Evolutionary conservation across 2,113 vertebrate species (phyloP).

Genomic region (Mionectes macconnelli): DNA sequence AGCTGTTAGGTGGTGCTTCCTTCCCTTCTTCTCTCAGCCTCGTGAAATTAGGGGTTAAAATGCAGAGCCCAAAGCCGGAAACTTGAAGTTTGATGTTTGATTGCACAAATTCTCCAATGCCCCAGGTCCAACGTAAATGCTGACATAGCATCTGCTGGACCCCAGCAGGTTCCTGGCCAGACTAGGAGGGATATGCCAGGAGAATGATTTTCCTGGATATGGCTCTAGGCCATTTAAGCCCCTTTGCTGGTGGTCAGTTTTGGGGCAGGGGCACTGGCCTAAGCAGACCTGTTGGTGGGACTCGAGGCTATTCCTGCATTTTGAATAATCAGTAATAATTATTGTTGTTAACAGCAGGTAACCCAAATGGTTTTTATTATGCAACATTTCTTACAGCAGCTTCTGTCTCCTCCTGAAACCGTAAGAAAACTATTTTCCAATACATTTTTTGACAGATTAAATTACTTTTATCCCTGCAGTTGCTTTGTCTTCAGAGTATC

Average conservation of each 20-base stretch:
- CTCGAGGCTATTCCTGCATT: background rate
- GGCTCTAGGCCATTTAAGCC: background rate
- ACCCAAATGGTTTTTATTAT: background rate
- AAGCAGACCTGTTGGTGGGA: background rate
- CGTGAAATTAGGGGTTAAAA: background rate
- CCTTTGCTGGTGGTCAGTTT: background rate
- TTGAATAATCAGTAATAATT: background rate
- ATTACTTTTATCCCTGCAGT: background rate
- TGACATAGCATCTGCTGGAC: background rate
- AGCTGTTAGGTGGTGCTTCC: background rate
- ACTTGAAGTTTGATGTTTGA: background rate
- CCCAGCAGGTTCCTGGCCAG: background rate
- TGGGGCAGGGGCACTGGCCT: background rate
- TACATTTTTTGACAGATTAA: background rate
- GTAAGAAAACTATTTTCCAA: background rate
- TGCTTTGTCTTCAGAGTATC: background rate
- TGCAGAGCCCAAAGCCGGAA: background rate
- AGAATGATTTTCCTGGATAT: background rate
- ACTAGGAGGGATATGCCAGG: background rate
- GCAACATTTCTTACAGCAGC: background rate
- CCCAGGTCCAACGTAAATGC: too few relatives aligned
- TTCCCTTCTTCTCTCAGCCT: background rate
- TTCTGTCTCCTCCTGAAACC: background rate
- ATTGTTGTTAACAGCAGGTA: background rate
- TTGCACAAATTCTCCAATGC: background rate